Percentiles rank a stretch among this genome's conserved stretches.
Conservation (phyloP, 2,797 vertebrate species). For the Gymnothorax javanicus region DNA sequence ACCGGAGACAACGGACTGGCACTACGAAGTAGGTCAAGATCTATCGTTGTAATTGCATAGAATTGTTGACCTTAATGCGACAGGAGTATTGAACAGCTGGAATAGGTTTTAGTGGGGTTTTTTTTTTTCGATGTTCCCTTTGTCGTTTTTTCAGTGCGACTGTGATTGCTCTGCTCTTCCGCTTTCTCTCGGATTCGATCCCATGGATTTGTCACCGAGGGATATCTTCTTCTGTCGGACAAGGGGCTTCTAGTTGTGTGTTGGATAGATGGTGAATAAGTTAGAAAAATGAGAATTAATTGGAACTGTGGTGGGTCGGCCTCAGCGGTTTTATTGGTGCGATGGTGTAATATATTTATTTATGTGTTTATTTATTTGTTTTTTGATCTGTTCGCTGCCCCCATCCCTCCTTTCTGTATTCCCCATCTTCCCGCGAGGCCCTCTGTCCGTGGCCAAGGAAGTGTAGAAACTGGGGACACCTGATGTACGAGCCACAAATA, state of each 20-base stretch:
- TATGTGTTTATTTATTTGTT: background rate
- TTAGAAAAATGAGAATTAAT: too few species aligned
- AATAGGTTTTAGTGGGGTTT: background rate
- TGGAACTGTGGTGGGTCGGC: background rate
- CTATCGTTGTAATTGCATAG: conserved; percentile 14
- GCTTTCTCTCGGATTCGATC: conserved; percentile 46
- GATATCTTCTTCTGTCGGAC: background rate
- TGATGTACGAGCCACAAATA: conserved; percentile 42
- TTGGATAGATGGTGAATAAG: conserved; percentile 7
- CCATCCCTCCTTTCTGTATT: conserved; percentile 14
- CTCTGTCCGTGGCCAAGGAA: conserved; percentile 22
- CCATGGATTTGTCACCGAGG: conserved; percentile 29
- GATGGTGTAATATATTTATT: background rate
- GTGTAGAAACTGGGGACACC: conserved; percentile 40
- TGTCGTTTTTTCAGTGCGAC: conserved; percentile 63
- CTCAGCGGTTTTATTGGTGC: background rate
- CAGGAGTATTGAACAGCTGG: conserved; percentile 10
- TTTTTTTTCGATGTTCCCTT: conserved; percentile 52
- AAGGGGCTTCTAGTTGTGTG: background rate
- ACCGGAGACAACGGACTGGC: conserved; percentile 61
- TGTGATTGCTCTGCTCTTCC: conserved; percentile 57
- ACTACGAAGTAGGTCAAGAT: conserved; percentile 66
- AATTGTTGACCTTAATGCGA: conserved; percentile 36
- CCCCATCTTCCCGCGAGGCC: conserved; percentile 38
- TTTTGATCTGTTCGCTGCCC: conserved; percentile 39